These are phyloP conservation scores for Enteromius radiatus DNA, from an alignment of 2,797 vertebrate species.

Conservation along the genomic window DNA sequence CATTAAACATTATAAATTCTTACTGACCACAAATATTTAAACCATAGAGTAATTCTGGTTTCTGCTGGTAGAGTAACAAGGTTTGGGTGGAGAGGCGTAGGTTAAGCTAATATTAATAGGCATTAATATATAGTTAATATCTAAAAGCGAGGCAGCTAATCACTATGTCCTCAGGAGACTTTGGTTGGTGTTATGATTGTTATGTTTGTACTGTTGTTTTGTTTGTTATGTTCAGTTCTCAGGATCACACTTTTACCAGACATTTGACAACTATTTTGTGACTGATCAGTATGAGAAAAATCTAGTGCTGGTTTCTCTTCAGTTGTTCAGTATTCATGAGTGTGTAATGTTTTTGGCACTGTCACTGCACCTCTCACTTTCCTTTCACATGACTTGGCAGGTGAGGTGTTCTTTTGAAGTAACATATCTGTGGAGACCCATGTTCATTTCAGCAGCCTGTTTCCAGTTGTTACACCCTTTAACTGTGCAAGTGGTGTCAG, in stretches of 20 bases:
- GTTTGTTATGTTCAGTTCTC: not conserved
- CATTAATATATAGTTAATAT: not conserved
- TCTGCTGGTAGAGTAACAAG: not conserved
- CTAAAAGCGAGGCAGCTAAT: not conserved
- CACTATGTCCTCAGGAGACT: not conserved
- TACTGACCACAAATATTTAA: not conserved
- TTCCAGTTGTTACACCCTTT: slow-evolving; percentile 29
- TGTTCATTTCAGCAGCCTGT: slow-evolving; percentile 22
- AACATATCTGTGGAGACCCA: not conserved
- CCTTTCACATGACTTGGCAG: slow-evolving; percentile 24
- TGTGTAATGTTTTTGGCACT: not conserved
- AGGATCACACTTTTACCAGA: slow-evolving; percentile 4
- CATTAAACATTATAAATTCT: not conserved
- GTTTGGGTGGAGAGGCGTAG: not conserved
- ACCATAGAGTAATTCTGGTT: not conserved
- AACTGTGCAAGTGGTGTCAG: slow-evolving; percentile 22
- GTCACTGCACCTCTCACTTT: slow-evolving; percentile 3
- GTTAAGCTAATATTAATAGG: not conserved
- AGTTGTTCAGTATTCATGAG: slow-evolving; percentile 19
- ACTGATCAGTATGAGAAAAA: not conserved
- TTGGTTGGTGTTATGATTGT: not conserved
- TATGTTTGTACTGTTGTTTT: not conserved
- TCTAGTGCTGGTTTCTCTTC: not conserved
- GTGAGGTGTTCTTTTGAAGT: not conserved
- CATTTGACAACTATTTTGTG: not conserved